Conservation (phyloP, 2,113 vertebrate species). For the Speoplatyrhinus poulsoni region DNA sequence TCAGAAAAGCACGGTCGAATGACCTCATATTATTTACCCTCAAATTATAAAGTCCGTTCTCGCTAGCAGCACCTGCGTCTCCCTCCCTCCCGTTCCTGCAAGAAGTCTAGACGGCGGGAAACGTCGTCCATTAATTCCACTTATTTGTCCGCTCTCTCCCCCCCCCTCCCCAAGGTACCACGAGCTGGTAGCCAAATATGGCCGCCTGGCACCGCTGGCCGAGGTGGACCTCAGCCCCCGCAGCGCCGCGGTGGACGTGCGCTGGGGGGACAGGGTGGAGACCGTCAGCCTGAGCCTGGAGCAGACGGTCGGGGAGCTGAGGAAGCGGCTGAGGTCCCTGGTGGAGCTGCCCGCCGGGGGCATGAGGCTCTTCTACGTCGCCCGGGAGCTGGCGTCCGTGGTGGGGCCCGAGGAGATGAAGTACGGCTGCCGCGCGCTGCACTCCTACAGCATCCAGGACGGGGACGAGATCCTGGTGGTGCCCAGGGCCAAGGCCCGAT, state of each 20-base stretch:
- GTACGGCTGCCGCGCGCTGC: slow-evolving; percentile 85
- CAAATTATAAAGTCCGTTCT: background rate
- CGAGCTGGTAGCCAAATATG: slow-evolving; percentile 88
- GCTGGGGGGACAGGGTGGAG: slow-evolving; percentile 87
- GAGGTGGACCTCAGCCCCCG: slow-evolving; percentile 92
- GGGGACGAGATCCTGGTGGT: slow-evolving; percentile 94
- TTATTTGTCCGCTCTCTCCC: background rate
- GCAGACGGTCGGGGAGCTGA: slow-evolving; percentile 92
- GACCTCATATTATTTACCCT: background rate
- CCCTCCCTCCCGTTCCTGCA: background rate
- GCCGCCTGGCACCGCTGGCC: slow-evolving; percentile 90
- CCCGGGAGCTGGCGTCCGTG: slow-evolving; percentile 80
- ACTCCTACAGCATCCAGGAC: slow-evolving; percentile 92
- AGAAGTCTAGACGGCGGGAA: background rate
- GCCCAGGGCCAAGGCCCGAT: slow-evolving; percentile 83
- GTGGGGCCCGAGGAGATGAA: slow-evolving; percentile 92
- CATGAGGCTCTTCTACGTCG: slow-evolving; percentile 90
- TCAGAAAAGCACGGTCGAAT: background rate
- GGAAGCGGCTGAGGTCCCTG: slow-evolving; percentile 85
- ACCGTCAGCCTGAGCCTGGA: slow-evolving; percentile 87
- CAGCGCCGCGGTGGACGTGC: slow-evolving; percentile 86
- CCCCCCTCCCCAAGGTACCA: slow-evolving; percentile 81
- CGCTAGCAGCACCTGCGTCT: background rate
- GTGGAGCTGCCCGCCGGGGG: slow-evolving; percentile 86
- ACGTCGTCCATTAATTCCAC: background rate